Conservation (phyloP, 2,888 invertebrate species). For the Mystacides longicornis region DNA sequence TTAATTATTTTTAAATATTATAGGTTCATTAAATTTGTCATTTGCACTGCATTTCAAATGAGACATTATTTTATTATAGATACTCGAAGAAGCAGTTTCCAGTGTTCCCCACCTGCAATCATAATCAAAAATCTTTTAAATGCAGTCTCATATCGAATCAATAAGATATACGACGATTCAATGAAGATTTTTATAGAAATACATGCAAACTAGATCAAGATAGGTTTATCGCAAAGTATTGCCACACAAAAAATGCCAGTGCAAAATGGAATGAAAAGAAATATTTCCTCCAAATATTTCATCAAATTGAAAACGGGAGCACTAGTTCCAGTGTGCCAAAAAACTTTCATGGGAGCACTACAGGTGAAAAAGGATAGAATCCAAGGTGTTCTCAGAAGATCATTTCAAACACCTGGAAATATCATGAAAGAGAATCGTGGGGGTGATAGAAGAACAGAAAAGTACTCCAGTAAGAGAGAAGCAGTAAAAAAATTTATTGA, state of each 20-base stretch:
- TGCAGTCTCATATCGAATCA: background rate
- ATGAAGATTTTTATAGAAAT: background rate
- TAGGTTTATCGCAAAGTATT: background rate
- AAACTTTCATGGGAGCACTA: conserved; percentile 4
- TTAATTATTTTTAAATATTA: background rate
- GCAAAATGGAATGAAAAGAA: background rate
- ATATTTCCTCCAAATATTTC: conserved; percentile 4
- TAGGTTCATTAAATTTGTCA: background rate
- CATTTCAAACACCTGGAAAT: conserved; percentile 1
- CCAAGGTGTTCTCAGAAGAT: conserved; percentile 4
- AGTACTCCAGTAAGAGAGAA: conserved; percentile 5
- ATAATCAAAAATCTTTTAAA: background rate
- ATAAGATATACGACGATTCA: background rate
- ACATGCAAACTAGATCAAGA: background rate
- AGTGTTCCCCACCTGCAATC: background rate
- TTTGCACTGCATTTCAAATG: background rate
- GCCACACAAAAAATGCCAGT: background rate
- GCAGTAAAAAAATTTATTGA: conserved; percentile 1
- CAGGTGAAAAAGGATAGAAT: conserved; percentile 6
- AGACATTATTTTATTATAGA: background rate
- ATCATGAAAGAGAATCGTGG: background rate
- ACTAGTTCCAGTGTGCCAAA: conserved; percentile 2
- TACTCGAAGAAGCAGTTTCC: background rate
- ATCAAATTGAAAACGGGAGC: conserved; percentile 1
- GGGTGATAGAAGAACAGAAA: background rate